These are phyloP conservation scores for Aptenodytes forsteri DNA, from an alignment of 2,113 vertebrate species.

Conservation along the genomic window DNA sequence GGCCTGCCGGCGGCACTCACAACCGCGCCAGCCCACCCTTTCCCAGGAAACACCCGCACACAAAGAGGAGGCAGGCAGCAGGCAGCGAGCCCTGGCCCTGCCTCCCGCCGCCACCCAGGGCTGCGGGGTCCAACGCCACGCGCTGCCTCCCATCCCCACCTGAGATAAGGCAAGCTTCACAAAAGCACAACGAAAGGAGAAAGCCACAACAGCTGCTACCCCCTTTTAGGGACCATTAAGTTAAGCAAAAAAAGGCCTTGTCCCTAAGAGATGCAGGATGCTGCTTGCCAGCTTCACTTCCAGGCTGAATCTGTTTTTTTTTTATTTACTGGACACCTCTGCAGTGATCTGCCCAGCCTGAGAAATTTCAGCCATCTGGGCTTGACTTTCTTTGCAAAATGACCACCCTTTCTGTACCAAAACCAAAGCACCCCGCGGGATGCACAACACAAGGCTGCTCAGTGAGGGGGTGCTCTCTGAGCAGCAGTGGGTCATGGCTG, in stretches of 20 bases:
- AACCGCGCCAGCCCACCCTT: accelerated
- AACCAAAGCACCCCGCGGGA: accelerated
- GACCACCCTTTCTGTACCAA: neutral
- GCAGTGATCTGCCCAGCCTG: neutral
- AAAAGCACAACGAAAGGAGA: neutral
- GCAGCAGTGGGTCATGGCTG: accelerated
- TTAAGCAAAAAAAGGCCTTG: neutral
- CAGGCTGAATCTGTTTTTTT: neutral
- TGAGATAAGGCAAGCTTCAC: neutral
- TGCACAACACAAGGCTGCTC: neutral
- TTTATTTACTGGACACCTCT: neutral
- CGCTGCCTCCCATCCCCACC: neutral
- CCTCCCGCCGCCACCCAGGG: accelerated
- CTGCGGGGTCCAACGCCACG: neutral
- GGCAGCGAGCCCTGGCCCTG: neutral
- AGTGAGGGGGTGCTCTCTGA: neutral
- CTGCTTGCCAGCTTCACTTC: neutral
- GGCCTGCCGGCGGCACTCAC: neutral
- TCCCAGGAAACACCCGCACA: neutral
- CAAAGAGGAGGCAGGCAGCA: too few species aligned
- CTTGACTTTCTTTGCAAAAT: neutral
- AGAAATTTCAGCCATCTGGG: neutral
- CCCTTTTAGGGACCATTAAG: neutral
- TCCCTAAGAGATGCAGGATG: neutral
- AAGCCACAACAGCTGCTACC: neutral